phyloP scores from a whole-genome alignment of 2,888 invertebrate genomes.

The Lycocerus yunnanus region DNA sequence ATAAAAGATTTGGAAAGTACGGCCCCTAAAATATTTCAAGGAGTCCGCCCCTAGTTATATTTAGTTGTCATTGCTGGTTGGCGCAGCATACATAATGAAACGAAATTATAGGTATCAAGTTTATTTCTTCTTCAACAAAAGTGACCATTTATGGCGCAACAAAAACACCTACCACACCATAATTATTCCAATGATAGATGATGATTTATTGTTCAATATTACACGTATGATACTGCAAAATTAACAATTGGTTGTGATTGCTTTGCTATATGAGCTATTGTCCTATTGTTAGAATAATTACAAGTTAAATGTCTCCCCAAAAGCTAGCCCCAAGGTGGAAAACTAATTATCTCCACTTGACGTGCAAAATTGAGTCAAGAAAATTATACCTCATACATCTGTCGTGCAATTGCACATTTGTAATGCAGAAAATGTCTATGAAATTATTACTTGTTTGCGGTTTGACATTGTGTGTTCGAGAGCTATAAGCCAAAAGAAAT shows the following conservation, averaged over 20 bases:
- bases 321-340: neutral
- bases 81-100: neutral
- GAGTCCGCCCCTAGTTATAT: no score
- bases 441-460: neutral
- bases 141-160: neutral
- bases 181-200: neutral
- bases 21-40: no score
- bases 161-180: neutral
- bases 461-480: no score
- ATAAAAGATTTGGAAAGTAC: no score
- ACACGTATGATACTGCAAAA: neutral
- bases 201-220: neutral
- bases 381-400: neutral
- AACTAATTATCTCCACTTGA: neutral
- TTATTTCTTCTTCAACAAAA: neutral
- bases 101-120: neutral
- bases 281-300: neutral
- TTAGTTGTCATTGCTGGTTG: neutral
- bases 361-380: neutral
- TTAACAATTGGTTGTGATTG: neutral
- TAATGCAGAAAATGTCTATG: no score
- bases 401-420: neutral
- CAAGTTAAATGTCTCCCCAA: neutral
- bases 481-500: neutral
- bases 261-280: neutral